phyloP scores from a whole-genome alignment of 1,140 invertebrate species.

The Globodera rostochiensis region DNA sequence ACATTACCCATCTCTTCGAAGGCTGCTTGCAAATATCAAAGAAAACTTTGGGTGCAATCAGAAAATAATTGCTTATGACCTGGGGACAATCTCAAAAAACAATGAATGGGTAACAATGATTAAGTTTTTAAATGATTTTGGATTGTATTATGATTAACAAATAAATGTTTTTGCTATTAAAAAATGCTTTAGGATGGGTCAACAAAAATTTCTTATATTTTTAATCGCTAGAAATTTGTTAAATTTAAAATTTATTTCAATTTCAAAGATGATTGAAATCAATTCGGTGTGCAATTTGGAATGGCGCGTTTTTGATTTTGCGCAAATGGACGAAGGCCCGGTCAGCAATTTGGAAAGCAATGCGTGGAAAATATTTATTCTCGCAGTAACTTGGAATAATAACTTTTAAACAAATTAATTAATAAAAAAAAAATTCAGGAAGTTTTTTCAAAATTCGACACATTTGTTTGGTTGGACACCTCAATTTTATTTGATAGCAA shows the following conservation, averaged over 20 bases:
- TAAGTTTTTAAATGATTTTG: background rate
- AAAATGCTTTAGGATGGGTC: too few relatives aligned
- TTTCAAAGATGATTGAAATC: constrained; percentile 28
- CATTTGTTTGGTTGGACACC: constrained; percentile 34
- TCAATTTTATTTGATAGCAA: constrained; percentile 24
- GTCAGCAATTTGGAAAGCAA: constrained; percentile 28
- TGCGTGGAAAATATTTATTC: constrained; percentile 37
- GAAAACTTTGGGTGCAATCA: background rate
- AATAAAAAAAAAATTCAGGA: constrained; percentile 7
- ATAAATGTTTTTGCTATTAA: too few relatives aligned
- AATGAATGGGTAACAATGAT: constrained; percentile 1
- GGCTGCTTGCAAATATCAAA: background rate
- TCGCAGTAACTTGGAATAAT: constrained; percentile 10
- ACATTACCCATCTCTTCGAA: background rate
- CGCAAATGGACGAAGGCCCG: constrained; percentile 12
- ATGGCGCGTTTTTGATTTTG: constrained; percentile 31
- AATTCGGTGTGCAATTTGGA: constrained; percentile 36
- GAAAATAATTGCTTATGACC: constrained; percentile 32
- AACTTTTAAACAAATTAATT: background rate
- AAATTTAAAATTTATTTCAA: background rate
- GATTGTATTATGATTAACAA: too few relatives aligned
- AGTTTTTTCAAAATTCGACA: constrained; percentile 24
- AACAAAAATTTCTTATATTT: too few relatives aligned
- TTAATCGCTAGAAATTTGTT: too few relatives aligned
- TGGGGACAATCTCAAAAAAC: constrained; percentile 21